Evolutionary conservation across 2,113 vertebrate species (phyloP).

Genomic region (Numida meleagris): DNA sequence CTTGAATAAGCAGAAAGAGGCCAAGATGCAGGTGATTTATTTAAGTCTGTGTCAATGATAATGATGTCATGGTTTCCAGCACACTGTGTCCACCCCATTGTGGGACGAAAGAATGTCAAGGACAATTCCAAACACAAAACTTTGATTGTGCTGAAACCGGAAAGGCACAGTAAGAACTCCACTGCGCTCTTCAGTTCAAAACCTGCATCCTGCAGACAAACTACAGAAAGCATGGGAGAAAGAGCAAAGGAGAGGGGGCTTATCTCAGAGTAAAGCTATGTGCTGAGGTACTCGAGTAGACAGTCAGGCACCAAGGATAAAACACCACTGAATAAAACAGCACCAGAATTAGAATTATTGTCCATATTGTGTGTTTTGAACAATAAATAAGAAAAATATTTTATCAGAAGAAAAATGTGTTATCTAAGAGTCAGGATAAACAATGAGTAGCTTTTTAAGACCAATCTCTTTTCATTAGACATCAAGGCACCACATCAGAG

Average conservation of each 20-base stretch:
- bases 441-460: constrained; percentile 85
- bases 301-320: constrained; percentile 94
- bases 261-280: constrained; percentile 97
- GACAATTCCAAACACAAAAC: constrained; percentile 91
- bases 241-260: constrained; percentile 83
- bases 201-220: constrained; percentile 88
- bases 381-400: constrained; percentile 91
- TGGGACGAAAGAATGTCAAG: constrained; percentile 97
- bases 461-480: constrained; percentile 93
- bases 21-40: constrained; percentile 95
- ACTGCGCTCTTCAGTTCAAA: constrained; percentile 84
- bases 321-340: constrained; percentile 86
- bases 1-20: constrained; percentile 84
- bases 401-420: constrained; percentile 93
- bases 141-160: constrained; percentile 88
- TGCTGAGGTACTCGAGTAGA: constrained; percentile 96
- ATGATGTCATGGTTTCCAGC: constrained; percentile 97
- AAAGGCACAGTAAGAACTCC: constrained; percentile 87
- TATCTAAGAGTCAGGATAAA: constrained; percentile 90
- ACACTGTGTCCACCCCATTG: constrained; percentile 90
- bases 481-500: constrained; percentile 95
- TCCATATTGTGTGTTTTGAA: constrained; percentile 84
- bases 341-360: constrained; percentile 85
- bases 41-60: constrained; percentile 91
- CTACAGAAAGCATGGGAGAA: constrained; percentile 81